Evolutionary conservation across 2,888 invertebrate genomes (phyloP).

Genomic region (Zootermopsis nevadensis): DNA sequence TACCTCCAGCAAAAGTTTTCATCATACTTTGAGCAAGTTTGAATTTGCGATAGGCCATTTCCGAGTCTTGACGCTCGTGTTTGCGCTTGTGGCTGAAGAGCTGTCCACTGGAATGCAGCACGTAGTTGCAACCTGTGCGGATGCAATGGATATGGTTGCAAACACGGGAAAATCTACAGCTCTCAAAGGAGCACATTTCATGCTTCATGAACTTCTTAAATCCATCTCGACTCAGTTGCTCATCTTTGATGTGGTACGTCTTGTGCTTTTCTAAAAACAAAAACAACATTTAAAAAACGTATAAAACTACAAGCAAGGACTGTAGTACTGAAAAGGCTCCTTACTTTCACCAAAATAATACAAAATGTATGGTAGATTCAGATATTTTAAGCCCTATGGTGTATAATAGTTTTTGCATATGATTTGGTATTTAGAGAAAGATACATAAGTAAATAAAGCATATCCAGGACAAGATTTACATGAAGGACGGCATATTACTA

Average conservation of each 20-base stretch:
- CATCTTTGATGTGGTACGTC: conserved; percentile 97
- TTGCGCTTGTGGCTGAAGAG: conserved; percentile 97
- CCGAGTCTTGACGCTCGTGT: conserved; percentile 94
- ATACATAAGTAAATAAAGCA: no score
- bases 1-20: conserved; percentile 57
- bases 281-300: neutral
- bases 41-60: conserved; percentile 85
- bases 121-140: conserved; percentile 93
- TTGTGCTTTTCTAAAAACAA: conserved; percentile 92
- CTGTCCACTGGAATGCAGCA: conserved; percentile 96
- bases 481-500: no score
- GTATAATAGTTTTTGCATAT: no score
- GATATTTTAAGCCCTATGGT: no score
- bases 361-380: no score
- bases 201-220: conserved; percentile 99
- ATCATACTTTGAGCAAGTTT: conserved; percentile 68
- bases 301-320: no score
- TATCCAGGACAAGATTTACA: no score
- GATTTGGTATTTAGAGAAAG: no score
- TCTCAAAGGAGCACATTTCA: conserved; percentile 90
- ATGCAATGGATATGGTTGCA: conserved; percentile 99
- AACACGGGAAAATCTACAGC: conserved; percentile 92
- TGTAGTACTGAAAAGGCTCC: no score
- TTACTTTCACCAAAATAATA: no score
- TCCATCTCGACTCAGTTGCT: conserved; percentile 93